Evolutionary conservation across 2,113 vertebrate genomes (phyloP).

Genomic region (Scopus umbretta): DNA sequence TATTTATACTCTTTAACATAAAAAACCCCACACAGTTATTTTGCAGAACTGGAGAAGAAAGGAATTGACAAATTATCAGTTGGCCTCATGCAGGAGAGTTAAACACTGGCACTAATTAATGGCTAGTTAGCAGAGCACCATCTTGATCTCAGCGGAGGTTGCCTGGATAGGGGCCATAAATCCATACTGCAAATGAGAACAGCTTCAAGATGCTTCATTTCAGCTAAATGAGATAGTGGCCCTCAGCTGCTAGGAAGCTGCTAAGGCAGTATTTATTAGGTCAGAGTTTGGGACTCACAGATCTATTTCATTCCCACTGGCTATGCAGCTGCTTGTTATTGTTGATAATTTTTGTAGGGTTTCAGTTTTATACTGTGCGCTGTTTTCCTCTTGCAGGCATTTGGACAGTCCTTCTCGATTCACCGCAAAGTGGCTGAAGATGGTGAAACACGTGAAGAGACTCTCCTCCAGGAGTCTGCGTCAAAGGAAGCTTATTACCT

Average conservation of each 20-base stretch:
- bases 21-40: rapidly evolving
- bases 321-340: not conserved
- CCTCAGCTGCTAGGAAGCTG: not conserved
- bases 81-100: not conserved
- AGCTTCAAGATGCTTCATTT: not conserved
- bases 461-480: conserved; percentile 91
- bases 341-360: not conserved
- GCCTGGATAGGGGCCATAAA: not conserved
- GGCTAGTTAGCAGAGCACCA: not conserved
- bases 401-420: conserved; percentile 94
- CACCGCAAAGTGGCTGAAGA: conserved; percentile 97
- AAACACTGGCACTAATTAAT: not conserved
- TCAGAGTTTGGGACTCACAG: not conserved
- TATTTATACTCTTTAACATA: not conserved
- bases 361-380: not conserved
- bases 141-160: not conserved
- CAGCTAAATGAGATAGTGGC: not conserved
- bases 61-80: not conserved
- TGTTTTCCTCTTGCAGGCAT: conserved; percentile 78
- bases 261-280: not conserved
- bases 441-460: conserved; percentile 93
- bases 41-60: not conserved
- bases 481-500: conserved; percentile 95
- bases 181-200: not conserved
- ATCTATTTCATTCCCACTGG: not conserved